Base-by-base conservation (phyloP, 2,113 vertebrate genomes). In the Procapra przewalskii region DNA sequence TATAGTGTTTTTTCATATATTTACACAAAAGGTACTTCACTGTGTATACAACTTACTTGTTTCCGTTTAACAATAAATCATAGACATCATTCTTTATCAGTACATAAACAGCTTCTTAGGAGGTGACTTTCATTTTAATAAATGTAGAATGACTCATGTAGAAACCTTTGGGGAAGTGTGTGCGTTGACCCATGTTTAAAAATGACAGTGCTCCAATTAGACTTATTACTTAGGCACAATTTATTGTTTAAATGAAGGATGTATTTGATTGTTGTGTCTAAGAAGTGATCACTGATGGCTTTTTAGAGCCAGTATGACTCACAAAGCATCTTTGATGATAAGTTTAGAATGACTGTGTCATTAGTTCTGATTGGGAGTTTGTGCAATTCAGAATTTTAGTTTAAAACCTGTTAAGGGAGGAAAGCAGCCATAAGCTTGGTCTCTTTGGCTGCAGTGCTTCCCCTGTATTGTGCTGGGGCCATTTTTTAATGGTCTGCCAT, bases 271-370 rank as follows among this genome's bases (percentile, higher is more conserved):
- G 55, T 97, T 93, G 85, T 96, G 91, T 97, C 94, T 97, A 97
- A 96, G 91, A 95, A 95, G 83, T 97, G 97, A 97, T 96, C 96
- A 64, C 88, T 80, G 82, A 62, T 97, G n/a, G 60, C 54, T 97
- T 97, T 98, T 98, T 91, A 93, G 91, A 97, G 89, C 88, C 64
- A 94, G 36, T 91, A 50, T 98, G 97, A 98, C 77, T 97, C 97
- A 97, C 40, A 96, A 89, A 91, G 33, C 93, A 88, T 96, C 91
- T 96, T 97, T 93, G 93, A 82, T 97, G 86, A 77, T 97, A 97
- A 85, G 93, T 97, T 98, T 97, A 86, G 93, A 97, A 91, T 91
- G 79, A 96, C 87, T 97, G 0, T 97, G 80, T 97, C 82, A 87
- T 98, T 98, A 89, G 79, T 95, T 97, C 93, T 97, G 94, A 97